Evolutionary conservation across 2,888 invertebrate genomes (phyloP).

Genomic region (Apoderus coryli): DNA sequence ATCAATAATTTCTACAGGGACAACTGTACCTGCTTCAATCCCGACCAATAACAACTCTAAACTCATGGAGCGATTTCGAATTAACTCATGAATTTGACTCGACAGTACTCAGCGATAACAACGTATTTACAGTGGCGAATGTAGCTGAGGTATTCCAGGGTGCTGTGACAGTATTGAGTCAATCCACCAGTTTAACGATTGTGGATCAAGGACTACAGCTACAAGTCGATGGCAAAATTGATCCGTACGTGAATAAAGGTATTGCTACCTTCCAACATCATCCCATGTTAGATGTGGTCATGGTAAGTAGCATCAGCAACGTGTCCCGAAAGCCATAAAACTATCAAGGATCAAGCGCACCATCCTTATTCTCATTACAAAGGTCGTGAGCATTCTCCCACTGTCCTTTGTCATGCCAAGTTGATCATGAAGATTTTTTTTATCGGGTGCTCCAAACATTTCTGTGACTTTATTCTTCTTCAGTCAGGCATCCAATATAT

Average conservation of each 20-base stretch:
- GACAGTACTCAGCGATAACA: constrained; percentile 48
- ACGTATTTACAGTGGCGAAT: constrained; percentile 55
- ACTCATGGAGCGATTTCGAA: constrained; percentile 64
- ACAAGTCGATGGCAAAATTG: constrained; percentile 11
- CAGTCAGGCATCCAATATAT: too few relatives aligned
- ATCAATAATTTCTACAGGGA: constrained; percentile 32
- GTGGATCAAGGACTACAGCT: constrained; percentile 18
- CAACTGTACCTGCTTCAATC: constrained; percentile 56
- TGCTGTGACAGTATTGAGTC: constrained; percentile 28
- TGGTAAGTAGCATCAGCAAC: constrained; percentile 22
- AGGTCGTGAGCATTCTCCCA: too few relatives aligned
- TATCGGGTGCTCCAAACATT: too few relatives aligned
- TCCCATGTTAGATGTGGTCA: constrained; percentile 25
- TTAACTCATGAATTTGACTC: constrained; percentile 63
- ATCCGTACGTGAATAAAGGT: constrained; percentile 16
- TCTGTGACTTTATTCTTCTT: too few relatives aligned
- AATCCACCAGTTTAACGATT: constrained; percentile 13
- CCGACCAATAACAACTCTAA: constrained; percentile 59
- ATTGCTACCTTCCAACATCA: constrained; percentile 25
- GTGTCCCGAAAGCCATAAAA: too few relatives aligned
- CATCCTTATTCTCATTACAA: too few relatives aligned
- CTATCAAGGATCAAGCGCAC: too few relatives aligned
- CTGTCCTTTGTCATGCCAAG: too few relatives aligned
- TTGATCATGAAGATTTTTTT: too few relatives aligned
- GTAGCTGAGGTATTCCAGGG: constrained; percentile 44